Evolutionary conservation across 1,140 invertebrate genomes (phyloP), one percentile per base, ranked within the genome.

Genomic region (Bombus soroeensis): DNA sequence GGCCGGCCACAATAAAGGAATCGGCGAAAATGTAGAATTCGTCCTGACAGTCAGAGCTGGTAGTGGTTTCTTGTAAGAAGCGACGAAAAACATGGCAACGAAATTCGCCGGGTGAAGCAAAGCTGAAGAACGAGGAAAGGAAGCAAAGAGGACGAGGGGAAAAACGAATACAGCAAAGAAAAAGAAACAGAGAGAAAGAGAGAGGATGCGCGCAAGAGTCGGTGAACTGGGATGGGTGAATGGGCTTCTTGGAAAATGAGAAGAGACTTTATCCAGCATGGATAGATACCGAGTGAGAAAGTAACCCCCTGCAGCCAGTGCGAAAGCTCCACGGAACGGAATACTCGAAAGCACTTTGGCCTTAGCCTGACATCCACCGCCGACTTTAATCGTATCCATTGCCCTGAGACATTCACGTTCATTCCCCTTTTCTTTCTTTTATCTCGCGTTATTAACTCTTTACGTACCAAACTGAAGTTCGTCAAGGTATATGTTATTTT

Each of bases 1-100:
- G 89, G 88, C 86, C 66, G 72, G n/a, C 86, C 85, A 89, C 90
- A 88, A 92, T 91, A 91, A 91, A 83, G 89, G 86, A 91, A 89
- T 89, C 88, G 90, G 82, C 84, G 80, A 79, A 79, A 91, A 81
- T 87, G 81, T 83, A 81, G 83, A 88, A 91, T 89, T 88, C 86
- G 88, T 88, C 84, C 84, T 83, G 87, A 90, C 89, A 85, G 83
- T 57, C 83, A 80, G 81, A 80, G 85, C 73, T 71, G 76, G 85
- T 89, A 88, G 90, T 86, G 10, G 28, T 62, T 62, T 62, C 59
- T 78, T 75, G 72, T 79, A 68, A 37, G 53, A 22, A 70, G 77
- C 73, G 81, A 53, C 68, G 85, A 86, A 88, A 91, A 91, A 85
- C 76, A 83, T 47, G 75, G 76, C 72, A 70, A 87, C 85, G 71